Base-by-base conservation (phyloP, 53 echinoderm and acorn worm genomes). In the Hippasteria phrygiana region DNA sequence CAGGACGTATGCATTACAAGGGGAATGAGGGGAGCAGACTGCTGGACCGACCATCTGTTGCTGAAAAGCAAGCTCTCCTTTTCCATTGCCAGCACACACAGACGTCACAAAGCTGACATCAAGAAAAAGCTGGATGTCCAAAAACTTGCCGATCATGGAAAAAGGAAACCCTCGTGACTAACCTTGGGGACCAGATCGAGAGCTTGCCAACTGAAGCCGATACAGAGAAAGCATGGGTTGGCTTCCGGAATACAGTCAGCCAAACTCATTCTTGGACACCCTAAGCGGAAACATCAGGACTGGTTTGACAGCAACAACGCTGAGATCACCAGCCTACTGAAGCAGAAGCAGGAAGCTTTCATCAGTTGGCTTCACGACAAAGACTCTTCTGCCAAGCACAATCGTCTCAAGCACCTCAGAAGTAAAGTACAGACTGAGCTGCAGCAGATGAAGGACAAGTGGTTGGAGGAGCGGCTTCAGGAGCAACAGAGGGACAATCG, bases 161-260 rank as follows among this genome's bases (percentile, higher is more conserved):
- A 46, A 75, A 72, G 37, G 41, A 40, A 35, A 72, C 33, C 72
- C 72, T 62, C 26, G 62, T 62, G 62, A 62, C 74, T 73, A 74
- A 74, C 53, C 74, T 74, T 73, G 38, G 50, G 74, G 87, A 73
- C 87, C 87, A 87, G 87, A 51, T 88, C 64, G 63, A 66, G 45
- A 56, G 9, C 63, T 42, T 55, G 65, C 76, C 88, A 88, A 77
- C 76, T 75, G 88, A 70, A 18, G 70, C 70, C 32, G 48, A 75
- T 75, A n/a, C 75, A 26, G 75, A 46, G n/a, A 47, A 2, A 46
- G 75, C 56, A 79, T 79, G 38, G 80, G 13, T 39, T 26, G 65
- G 66, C 82, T 82, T 82, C 82, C 43, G 33, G 22, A 31, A 82
- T 14, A 42, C 82, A 16, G 67, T 43, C n/a, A n/a, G n/a, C n/a